phyloP scores from a whole-genome alignment of 1,140 invertebrate genomes.

The Drosophila ohnishii region DNA sequence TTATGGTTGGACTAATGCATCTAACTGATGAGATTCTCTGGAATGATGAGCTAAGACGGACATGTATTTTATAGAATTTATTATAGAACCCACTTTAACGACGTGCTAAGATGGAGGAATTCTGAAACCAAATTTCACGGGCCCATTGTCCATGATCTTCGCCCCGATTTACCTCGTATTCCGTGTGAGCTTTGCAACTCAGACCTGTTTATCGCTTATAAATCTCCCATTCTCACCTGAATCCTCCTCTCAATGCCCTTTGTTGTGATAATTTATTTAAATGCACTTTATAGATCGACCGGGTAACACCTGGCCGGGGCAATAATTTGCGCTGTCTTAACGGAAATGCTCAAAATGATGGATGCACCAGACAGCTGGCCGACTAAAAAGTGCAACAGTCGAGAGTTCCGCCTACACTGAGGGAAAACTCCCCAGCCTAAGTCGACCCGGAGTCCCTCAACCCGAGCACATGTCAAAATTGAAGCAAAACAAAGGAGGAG shows the following conservation, averaged over 20 bases:
- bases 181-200: slow-evolving; percentile 9
- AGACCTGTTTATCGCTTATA: slow-evolving; percentile 50
- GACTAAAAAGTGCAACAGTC: slow-evolving; percentile 26
- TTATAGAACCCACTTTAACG: neutral
- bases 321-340: slow-evolving; percentile 51
- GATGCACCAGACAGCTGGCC: slow-evolving; percentile 46
- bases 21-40: neutral
- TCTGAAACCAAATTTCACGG: neutral
- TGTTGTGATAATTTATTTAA: slow-evolving; percentile 73
- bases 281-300: slow-evolving; percentile 65
- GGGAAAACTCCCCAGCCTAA: slow-evolving; percentile 3
- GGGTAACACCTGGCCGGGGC: slow-evolving; percentile 58
- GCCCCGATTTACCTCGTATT: slow-evolving; percentile 3
- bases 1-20: slow-evolving; percentile 34
- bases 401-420: slow-evolving; percentile 23
- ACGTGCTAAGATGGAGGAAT: slow-evolving; percentile 11
- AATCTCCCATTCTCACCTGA: slow-evolving; percentile 36
- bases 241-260: slow-evolving; percentile 21
- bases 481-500: slow-evolving; percentile 42
- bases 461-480: slow-evolving; percentile 67
- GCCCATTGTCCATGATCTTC: slow-evolving; percentile 17
- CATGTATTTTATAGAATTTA: slow-evolving; percentile 19
- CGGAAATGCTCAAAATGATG: slow-evolving; percentile 51
- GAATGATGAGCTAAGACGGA: slow-evolving; percentile 15
- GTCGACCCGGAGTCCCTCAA: neutral